Percentiles rank a stretch among this genome's conserved stretches.
Conservation (phyloP, 2,888 invertebrate genomes). For the Leptopilina drosophilae region DNA sequence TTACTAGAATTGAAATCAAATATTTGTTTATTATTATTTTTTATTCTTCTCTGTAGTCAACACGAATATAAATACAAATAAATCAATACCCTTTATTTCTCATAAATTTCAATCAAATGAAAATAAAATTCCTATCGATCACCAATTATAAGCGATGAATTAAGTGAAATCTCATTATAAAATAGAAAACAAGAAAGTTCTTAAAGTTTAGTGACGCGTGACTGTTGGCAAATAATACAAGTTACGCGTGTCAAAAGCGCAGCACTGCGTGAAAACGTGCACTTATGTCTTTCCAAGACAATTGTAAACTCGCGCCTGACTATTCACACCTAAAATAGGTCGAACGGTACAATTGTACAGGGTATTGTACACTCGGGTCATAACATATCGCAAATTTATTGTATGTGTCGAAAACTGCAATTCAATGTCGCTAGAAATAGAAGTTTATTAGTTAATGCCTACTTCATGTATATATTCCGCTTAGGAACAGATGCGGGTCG, state of each 20-base stretch:
- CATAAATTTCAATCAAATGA: too few species aligned
- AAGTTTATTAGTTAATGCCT: slow-evolving; percentile 29
- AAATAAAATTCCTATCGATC: not conserved
- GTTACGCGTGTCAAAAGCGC: slow-evolving; percentile 67
- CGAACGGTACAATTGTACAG: slow-evolving; percentile 20
- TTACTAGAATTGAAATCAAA: too few species aligned
- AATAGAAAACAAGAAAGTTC: not conserved
- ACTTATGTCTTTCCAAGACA: slow-evolving; percentile 25
- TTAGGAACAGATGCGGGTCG: slow-evolving; percentile 29
- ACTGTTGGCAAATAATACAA: slow-evolving; percentile 69
- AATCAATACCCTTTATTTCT: too few species aligned
- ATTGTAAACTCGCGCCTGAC: slow-evolving; percentile 13
- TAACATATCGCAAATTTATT: slow-evolving; percentile 34
- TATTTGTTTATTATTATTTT: too few species aligned
- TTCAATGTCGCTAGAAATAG: slow-evolving; percentile 36
- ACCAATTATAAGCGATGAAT: not conserved
- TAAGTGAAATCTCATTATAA: not conserved
- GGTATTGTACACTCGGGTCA: slow-evolving; percentile 2
- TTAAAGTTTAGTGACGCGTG: slow-evolving; percentile 63
- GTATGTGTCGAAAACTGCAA: slow-evolving; percentile 20
- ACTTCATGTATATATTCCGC: slow-evolving; percentile 1
- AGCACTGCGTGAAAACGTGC: slow-evolving; percentile 66
- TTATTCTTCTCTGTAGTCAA: too few species aligned
- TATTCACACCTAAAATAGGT: slow-evolving; percentile 40
- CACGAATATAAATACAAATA: too few species aligned